A percentile compares a stretch with the other conserved stretches of the same genome.
These are phyloP conservation scores for Neopipo cinnamomea DNA, from an alignment of 2,113 vertebrate species.

Conservation along the genomic window DNA sequence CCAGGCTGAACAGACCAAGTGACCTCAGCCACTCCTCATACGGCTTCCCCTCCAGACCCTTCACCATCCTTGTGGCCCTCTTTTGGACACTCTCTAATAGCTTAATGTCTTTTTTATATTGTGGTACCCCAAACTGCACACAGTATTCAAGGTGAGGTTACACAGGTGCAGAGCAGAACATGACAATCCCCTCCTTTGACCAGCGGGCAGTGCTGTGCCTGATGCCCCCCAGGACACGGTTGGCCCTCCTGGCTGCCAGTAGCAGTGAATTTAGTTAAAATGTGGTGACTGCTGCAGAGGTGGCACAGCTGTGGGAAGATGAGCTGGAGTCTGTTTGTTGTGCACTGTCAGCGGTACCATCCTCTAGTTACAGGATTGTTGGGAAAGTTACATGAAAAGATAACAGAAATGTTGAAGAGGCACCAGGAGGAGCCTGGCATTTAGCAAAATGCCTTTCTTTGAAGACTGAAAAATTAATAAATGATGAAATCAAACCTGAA, in stretches of 20 bases:
- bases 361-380: not conserved
- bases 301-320: not conserved
- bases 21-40: not conserved
- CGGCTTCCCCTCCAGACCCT: fast-evolving
- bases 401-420: not conserved
- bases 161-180: fast-evolving
- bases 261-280: not conserved
- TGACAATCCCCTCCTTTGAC: not conserved
- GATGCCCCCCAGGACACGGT: fast-evolving
- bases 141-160: fast-evolving
- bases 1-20: not conserved
- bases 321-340: not conserved
- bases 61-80: not conserved
- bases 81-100: fast-evolving
- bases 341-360: not conserved
- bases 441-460: slow-evolving; percentile 35
- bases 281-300: not conserved
- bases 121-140: not conserved
- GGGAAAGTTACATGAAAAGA: not conserved
- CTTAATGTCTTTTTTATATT: not conserved
- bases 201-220: fast-evolving
- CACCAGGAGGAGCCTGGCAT: not conserved
- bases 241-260: not conserved
- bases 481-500: slow-evolving; percentile 26
- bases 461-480: slow-evolving; percentile 49